phyloP scores from a whole-genome alignment of 1,140 invertebrate genomes.

The Penaeus japonicus region DNA sequence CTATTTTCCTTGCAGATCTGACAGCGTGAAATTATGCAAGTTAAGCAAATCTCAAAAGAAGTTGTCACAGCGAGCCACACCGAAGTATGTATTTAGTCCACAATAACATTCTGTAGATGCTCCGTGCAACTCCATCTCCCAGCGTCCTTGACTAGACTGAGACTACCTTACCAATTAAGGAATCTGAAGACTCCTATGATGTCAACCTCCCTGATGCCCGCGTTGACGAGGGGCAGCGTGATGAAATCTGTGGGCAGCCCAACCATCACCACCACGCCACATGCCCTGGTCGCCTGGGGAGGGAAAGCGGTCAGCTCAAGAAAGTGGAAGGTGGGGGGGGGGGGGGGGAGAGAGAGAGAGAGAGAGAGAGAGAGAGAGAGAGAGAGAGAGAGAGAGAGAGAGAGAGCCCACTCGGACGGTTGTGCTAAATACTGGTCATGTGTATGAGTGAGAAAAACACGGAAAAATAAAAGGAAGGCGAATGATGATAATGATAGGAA shows the following conservation, averaged over 20 bases:
- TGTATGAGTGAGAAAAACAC: too few relatives aligned
- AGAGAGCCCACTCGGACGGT: too few relatives aligned
- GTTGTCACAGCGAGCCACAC: neutral
- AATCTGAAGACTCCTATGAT: conserved; percentile 82
- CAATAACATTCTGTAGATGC: neutral
- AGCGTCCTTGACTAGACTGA: neutral
- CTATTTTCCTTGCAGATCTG: too few relatives aligned
- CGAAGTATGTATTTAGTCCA: neutral
- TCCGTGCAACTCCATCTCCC: neutral
- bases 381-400: too few relatives aligned
- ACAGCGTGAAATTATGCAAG: too few relatives aligned
- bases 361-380: neutral
- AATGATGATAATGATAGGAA: too few relatives aligned
- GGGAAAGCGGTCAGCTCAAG: neutral
- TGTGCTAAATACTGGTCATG: too few relatives aligned
- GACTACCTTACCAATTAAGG: conserved; percentile 60
- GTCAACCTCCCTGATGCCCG: conserved; percentile 84
- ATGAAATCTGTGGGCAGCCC: conserved; percentile 83
- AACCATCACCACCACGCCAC: conserved; percentile 83
- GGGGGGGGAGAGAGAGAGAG: neutral
- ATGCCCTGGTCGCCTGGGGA: conserved; percentile 79
- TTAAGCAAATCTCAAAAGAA: too few relatives aligned
- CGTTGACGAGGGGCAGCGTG: conserved; percentile 81
- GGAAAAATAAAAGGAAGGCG: too few relatives aligned
- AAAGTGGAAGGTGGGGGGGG: neutral